Conservation (phyloP, 2,888 invertebrate genomes). For the Antheraea assamensis region DNA sequence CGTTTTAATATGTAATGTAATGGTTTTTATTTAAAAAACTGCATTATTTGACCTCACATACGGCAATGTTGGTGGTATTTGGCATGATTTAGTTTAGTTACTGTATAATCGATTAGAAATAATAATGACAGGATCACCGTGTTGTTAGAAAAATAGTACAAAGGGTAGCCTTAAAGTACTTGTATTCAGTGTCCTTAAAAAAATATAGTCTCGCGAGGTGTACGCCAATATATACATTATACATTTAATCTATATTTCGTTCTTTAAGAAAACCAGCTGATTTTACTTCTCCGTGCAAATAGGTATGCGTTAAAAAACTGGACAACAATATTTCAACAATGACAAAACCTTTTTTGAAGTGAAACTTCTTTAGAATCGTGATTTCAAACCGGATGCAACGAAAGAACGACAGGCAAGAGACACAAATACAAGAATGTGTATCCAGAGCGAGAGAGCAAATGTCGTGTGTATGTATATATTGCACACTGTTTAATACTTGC, state of each 20-base stretch:
- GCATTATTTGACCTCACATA: neutral
- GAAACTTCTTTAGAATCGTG: too few species aligned
- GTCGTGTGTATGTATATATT: too few species aligned
- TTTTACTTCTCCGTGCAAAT: neutral
- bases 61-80: neutral
- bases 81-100: neutral
- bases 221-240: neutral
- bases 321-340: neutral
- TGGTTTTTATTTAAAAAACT: neutral
- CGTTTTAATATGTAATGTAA: neutral
- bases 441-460: too few species aligned
- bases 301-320: neutral
- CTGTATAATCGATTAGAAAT: neutral
- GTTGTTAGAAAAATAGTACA: neutral
- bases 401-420: too few species aligned
- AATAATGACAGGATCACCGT: neutral
- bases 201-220: too few species aligned
- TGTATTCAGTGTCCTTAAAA: too few species aligned
- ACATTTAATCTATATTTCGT: neutral
- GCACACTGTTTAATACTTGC: too few species aligned
- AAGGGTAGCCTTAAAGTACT: neutral
- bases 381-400: too few species aligned
- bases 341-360: neutral
- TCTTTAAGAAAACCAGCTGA: constrained; percentile 3
- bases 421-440: too few species aligned